phyloP scores from a whole-genome alignment of 2,888 invertebrate genomes.

The Onthophagus sagittarius region DNA sequence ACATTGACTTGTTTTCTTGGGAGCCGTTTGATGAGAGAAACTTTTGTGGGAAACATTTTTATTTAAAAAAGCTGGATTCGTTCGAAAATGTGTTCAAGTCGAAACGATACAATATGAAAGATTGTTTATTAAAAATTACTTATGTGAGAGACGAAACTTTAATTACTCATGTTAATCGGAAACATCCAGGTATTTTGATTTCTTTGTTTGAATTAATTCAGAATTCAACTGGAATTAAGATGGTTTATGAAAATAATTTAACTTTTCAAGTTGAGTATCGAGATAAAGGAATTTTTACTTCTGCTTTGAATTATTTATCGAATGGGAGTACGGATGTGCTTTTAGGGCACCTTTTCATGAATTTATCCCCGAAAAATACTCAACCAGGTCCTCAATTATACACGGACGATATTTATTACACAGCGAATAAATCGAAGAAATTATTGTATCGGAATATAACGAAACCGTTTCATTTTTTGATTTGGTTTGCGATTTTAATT shows the following conservation, averaged over 20 bases:
- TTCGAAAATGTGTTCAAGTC: constrained; percentile 11
- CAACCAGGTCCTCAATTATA: constrained; percentile 29
- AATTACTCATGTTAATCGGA: constrained; percentile 12
- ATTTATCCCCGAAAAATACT: constrained; percentile 26
- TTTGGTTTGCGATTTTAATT: constrained; percentile 23
- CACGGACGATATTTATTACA: constrained; percentile 24
- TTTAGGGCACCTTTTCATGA: constrained; percentile 31
- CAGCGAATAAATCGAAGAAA: constrained; percentile 22
- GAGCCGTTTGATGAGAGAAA: constrained; percentile 21
- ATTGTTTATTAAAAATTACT: constrained; percentile 20
- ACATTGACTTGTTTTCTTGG: constrained; percentile 18
- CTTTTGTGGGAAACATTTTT: constrained; percentile 15
- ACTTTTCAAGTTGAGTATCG: constrained; percentile 17
- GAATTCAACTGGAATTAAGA: constrained; percentile 14
- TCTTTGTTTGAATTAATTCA: constrained; percentile 21
- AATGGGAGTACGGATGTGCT: constrained; percentile 25
- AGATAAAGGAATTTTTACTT: constrained; percentile 14
- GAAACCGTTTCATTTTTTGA: constrained; percentile 21
- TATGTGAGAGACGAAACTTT: constrained; percentile 23
- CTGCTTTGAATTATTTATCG: constrained; percentile 14
- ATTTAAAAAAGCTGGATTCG: constrained; percentile 4
- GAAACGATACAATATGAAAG: constrained; percentile 15
- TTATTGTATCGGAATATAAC: constrained; percentile 26
- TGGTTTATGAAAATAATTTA: constrained; percentile 13
- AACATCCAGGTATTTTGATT: constrained; percentile 21